phyloP scores from a whole-genome alignment of 2,888 invertebrate genomes.

The Amblyjoppa proteus region DNA sequence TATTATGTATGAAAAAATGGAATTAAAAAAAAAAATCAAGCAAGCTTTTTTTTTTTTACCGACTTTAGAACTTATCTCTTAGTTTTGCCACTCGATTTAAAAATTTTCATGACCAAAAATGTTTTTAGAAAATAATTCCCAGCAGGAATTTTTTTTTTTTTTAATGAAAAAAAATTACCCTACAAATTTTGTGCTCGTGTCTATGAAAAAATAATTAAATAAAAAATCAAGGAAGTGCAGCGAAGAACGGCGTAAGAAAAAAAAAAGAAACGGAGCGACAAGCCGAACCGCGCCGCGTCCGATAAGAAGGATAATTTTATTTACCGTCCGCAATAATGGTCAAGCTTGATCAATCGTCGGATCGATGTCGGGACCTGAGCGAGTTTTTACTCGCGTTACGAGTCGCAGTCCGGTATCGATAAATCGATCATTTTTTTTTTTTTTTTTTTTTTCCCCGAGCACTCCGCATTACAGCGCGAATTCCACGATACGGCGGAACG shows the following conservation, averaged over 20 bases:
- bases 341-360: constrained; percentile 34
- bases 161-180: no score
- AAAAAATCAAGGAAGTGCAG: background rate
- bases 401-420: constrained; percentile 3
- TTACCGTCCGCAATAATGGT: constrained; percentile 15
- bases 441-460: no score
- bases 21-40: no score
- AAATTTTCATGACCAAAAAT: no score
- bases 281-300: constrained; percentile 10
- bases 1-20: background rate
- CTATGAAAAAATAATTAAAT: background rate
- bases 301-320: constrained; percentile 32
- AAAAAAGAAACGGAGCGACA: background rate
- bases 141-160: no score
- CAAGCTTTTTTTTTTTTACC: no score
- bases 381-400: constrained; percentile 3
- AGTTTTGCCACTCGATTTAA: no score
- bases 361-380: constrained; percentile 7
- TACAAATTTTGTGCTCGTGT: no score
- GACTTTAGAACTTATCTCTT: no score
- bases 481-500: background rate
- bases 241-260: background rate
- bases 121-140: no score
- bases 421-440: constrained; percentile 19
- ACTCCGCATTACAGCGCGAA: background rate